Base-by-base conservation (phyloP, 1,140 invertebrate genomes). In the Eueides isabella region DNA sequence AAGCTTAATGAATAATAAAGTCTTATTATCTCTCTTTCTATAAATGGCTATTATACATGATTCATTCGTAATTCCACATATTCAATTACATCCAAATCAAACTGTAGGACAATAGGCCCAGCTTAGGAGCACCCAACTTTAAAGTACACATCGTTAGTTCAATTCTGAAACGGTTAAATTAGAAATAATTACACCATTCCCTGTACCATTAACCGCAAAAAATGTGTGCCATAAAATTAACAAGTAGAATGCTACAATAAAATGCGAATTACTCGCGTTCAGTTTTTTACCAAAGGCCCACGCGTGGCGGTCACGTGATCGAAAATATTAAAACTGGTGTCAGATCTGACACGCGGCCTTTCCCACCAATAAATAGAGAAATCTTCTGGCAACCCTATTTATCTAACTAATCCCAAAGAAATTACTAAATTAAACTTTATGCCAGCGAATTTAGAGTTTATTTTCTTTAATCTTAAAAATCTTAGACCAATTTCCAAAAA, bases 291-390 rank as follows among this genome's bases (percentile, higher is more conserved):
- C 91, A 92, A 93, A 92, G 91, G 65, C 65, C 0, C 16, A 33
- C 90, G 81, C 90, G 91, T 90, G 91, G 30, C 79, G 0, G 76
- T 0, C 91, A 87, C 91, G 90, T 81, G 91, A 68, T 81, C 67
- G 72, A 85, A 90, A 92, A 92, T 93, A 93, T 93, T 93, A 93
- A 92, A 93, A 91, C 89, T 92, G 86, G 91, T 93, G 91, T 93
- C 89, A 92, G 89, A 90, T 74, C 80, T 89, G 90, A 93, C 91
- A 93, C 91, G 91, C 86, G 91, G 83, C 88, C 81, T 89, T 91
- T 91, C 91, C 90, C 91, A 92, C 91, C 89, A 88, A 92, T 92
- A 92, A 92, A 92, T 91, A 91, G 87, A 88, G 82, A 88, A 87
- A 83, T 88, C 80, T 82, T 79, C 78, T 86, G 80, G 81, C 85